phyloP scores from a whole-genome alignment of 2,888 invertebrate genomes.

The Dastarcus helophoroides region DNA sequence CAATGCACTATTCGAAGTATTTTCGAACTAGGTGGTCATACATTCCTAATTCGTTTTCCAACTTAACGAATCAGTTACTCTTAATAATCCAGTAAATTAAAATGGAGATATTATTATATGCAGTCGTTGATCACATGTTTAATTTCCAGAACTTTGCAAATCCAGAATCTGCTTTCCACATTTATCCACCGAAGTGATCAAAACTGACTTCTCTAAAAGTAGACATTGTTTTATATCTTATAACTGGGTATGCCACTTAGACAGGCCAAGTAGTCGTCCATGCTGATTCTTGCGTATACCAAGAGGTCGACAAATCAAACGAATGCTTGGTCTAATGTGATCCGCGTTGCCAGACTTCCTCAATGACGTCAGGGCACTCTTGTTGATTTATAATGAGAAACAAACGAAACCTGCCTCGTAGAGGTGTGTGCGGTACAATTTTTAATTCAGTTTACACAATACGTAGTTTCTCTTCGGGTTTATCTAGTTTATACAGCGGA shows the following conservation, averaged over 20 bases:
- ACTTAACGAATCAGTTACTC: too few species aligned
- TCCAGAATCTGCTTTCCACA: too few species aligned
- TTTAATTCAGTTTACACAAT: not conserved
- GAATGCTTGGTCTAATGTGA: conserved; percentile 20
- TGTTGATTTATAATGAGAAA: conserved; percentile 39
- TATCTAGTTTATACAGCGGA: too few species aligned
- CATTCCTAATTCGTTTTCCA: too few species aligned
- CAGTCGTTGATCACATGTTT: too few species aligned
- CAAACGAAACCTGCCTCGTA: conserved; percentile 32
- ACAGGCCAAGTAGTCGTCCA: conserved; percentile 20
- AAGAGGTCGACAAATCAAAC: not conserved
- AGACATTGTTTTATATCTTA: conserved; percentile 33
- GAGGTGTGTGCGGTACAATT: conserved; percentile 22
- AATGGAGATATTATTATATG: too few species aligned
- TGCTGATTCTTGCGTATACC: conserved; percentile 2
- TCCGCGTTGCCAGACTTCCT: conserved; percentile 27
- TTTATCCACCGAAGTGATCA: too few species aligned
- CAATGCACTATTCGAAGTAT: too few species aligned
- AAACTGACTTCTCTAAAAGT: conserved; percentile 30
- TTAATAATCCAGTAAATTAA: too few species aligned
- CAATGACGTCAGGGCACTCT: conserved; percentile 33
- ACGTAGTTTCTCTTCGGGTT: not conserved
- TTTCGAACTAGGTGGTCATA: too few species aligned
- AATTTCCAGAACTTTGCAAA: too few species aligned
- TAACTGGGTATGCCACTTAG: conserved; percentile 32